These are phyloP conservation scores for Hesperia comma DNA, from an alignment of 2,888 invertebrate species.

Conservation along the genomic window DNA sequence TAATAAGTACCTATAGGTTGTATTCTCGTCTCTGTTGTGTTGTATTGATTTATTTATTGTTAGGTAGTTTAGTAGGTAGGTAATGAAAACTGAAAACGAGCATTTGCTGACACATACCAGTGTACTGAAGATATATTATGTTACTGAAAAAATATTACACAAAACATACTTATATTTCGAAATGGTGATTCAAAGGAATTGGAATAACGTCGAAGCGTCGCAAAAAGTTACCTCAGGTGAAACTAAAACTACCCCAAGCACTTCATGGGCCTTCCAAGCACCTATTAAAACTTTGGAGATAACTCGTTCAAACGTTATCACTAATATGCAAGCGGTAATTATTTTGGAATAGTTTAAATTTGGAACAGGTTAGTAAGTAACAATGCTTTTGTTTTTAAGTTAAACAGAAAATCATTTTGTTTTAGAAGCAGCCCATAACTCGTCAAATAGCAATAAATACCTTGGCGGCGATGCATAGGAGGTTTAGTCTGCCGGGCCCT, in stretches of 20 bases:
- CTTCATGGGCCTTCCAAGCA: constrained; percentile 71
- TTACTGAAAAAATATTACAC: constrained; percentile 13
- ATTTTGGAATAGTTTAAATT: not conserved
- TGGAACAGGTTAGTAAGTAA: too few species aligned
- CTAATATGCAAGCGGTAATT: constrained; percentile 70
- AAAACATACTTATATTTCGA: constrained; percentile 51
- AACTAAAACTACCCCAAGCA: constrained; percentile 50
- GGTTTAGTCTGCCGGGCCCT: constrained; percentile 83
- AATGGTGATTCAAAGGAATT: constrained; percentile 79
- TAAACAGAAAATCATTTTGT: constrained; percentile 36
- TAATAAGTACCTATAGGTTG: too few species aligned
- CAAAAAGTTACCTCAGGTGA: constrained; percentile 61
- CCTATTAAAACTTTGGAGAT: constrained; percentile 60
- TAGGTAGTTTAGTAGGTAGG: too few species aligned
- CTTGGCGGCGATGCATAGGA: constrained; percentile 85
- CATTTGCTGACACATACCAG: not conserved
- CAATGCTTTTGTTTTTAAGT: not conserved
- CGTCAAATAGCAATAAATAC: constrained; percentile 89
- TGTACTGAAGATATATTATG: constrained; percentile 15
- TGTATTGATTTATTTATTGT: too few species aligned
- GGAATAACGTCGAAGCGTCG: constrained; percentile 65
- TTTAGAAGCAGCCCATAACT: constrained; percentile 77
- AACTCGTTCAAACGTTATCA: constrained; percentile 56
- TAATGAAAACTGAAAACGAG: not conserved
- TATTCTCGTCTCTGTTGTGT: too few species aligned